A percentile compares a stretch with the other conserved stretches of the same genome.
Evolutionary conservation across 2,888 invertebrate species (phyloP).

Genomic region (Ophion obscuratus): DNA sequence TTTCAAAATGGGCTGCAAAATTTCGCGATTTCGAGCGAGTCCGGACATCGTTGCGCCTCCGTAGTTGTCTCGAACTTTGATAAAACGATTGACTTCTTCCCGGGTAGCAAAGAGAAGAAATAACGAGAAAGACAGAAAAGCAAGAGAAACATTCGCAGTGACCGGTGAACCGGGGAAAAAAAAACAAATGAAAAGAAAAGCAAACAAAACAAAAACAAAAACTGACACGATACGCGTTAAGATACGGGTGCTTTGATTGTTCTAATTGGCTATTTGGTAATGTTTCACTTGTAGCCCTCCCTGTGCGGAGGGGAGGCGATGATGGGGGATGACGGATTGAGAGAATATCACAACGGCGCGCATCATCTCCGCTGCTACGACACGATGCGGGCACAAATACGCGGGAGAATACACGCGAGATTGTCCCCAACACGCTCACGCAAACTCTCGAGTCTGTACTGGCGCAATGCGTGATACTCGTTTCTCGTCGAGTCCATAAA

Average conservation of each 20-base stretch:
- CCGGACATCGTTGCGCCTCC: conserved; percentile 13
- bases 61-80: background rate
- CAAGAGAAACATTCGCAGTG: conserved; percentile 41
- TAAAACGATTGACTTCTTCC: conserved; percentile 56
- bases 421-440: conserved; percentile 18
- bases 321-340: conserved; percentile 71
- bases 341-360: conserved; percentile 54
- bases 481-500: conserved; percentile 51
- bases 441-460: conserved; percentile 41
- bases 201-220: conserved; percentile 55
- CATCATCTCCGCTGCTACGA: conserved; percentile 29
- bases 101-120: conserved; percentile 42
- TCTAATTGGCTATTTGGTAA: conserved; percentile 84
- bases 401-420: conserved; percentile 56
- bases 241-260: conserved; percentile 68
- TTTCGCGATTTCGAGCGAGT: background rate
- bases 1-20: background rate
- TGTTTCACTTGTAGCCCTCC: conserved; percentile 84
- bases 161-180: conserved; percentile 43
- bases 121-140: conserved; percentile 33
- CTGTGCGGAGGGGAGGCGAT: conserved; percentile 83
- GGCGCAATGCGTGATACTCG: conserved; percentile 32
- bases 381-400: conserved; percentile 69
- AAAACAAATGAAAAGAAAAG: conserved; percentile 42
- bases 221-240: conserved; percentile 62